Evolutionary conservation across 2,888 invertebrate genomes (phyloP).

Genomic region (Hesperia comma): DNA sequence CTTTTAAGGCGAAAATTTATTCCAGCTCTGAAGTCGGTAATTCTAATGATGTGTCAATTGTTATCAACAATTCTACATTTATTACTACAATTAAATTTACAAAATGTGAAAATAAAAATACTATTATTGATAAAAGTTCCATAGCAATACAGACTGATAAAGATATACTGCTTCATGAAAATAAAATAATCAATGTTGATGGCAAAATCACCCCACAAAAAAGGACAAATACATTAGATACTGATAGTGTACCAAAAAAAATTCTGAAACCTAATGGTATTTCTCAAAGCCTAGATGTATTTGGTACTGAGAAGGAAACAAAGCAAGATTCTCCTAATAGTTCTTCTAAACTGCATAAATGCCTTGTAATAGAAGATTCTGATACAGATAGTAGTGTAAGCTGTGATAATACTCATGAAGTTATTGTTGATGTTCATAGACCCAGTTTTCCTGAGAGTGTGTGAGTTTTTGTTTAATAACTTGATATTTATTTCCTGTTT

Average conservation of each 20-base stretch:
- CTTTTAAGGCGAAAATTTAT: neutral
- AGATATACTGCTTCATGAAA: neutral
- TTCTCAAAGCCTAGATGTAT: slow-evolving; percentile 23
- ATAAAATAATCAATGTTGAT: neutral
- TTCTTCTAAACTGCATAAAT: slow-evolving; percentile 43
- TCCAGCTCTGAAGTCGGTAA: slow-evolving; percentile 18
- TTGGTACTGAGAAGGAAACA: slow-evolving; percentile 7
- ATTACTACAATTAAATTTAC: slow-evolving; percentile 51
- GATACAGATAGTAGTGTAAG: slow-evolving; percentile 59
- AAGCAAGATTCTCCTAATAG: slow-evolving; percentile 25
- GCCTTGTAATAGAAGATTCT: slow-evolving; percentile 63
- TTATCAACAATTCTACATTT: slow-evolving; percentile 59
- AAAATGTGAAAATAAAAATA: slow-evolving; percentile 45
- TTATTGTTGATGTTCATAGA: slow-evolving; percentile 64
- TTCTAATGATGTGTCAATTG: slow-evolving; percentile 55
- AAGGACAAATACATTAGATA: neutral
- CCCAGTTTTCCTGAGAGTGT: slow-evolving; percentile 50
- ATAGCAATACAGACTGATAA: slow-evolving; percentile 61
- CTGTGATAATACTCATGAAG: slow-evolving; percentile 51
- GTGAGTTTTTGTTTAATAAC: slow-evolving; percentile 19
- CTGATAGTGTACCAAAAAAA: slow-evolving; percentile 9
- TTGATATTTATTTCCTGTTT: neutral
- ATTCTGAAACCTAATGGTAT: slow-evolving; percentile 5
- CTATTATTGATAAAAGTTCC: slow-evolving; percentile 42
- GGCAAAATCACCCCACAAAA: slow-evolving; percentile 2